phyloP scores from a whole-genome alignment of 1,140 invertebrate genomes.

The Drosophila auraria region DNA sequence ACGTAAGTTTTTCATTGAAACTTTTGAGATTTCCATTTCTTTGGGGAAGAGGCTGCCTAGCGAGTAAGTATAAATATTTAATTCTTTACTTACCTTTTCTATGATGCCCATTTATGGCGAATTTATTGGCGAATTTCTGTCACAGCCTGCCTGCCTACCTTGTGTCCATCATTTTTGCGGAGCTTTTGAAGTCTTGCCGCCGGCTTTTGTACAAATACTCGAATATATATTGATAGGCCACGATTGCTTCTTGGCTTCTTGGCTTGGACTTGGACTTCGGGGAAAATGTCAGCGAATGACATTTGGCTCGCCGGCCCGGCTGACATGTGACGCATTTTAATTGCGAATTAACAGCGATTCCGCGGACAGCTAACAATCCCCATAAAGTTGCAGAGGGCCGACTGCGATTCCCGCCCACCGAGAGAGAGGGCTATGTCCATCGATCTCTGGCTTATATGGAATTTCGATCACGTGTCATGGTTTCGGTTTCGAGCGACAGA shows the following conservation, averaged over 20 bases:
- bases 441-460: slow-evolving; percentile 26
- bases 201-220: background rate
- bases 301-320: slow-evolving; percentile 29
- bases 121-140: slow-evolving; percentile 21
- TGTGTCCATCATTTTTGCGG: slow-evolving; percentile 11
- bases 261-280: slow-evolving; percentile 2
- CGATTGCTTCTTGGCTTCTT: background rate
- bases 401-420: slow-evolving; percentile 27
- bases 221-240: slow-evolving; percentile 27
- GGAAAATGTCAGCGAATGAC: slow-evolving; percentile 53
- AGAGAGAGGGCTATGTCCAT: background rate
- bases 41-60: no score
- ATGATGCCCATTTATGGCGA: background rate
- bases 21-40: no score
- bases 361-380: slow-evolving; percentile 74
- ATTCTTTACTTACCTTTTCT: background rate
- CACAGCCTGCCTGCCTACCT: background rate
- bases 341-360: slow-evolving; percentile 72
- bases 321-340: slow-evolving; percentile 78
- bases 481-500: slow-evolving; percentile 56
- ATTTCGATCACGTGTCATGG: slow-evolving; percentile 76
- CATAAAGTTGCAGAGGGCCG: slow-evolving; percentile 58
- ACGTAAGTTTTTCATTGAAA: slow-evolving; percentile 68
- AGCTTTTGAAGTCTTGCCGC: slow-evolving; percentile 30
- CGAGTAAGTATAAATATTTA: background rate